Percentiles rank a stretch among this genome's conserved stretches.
Evolutionary conservation across 2,888 invertebrate species (phyloP).

Genomic region (Sussaba pulchella): DNA sequence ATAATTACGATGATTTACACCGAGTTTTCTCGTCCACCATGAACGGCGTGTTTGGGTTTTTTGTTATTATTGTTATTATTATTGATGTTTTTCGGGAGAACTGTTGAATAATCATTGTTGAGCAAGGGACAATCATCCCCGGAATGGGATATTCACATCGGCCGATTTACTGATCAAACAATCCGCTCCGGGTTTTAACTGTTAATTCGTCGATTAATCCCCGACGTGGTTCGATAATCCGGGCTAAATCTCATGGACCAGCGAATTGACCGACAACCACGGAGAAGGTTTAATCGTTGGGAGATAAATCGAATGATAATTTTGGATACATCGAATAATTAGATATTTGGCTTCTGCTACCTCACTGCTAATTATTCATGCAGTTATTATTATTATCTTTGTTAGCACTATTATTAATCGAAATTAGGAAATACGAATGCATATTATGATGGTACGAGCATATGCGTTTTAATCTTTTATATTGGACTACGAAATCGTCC

Average conservation of each 20-base stretch:
- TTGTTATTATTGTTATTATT: no score
- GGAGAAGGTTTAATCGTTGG: background rate
- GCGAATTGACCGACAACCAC: background rate
- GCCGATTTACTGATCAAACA: conserved; percentile 53
- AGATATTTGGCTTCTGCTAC: no score
- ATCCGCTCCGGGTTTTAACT: conserved; percentile 57
- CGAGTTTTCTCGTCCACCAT: conserved; percentile 44
- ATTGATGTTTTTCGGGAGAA: no score
- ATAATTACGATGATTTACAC: conserved; percentile 77
- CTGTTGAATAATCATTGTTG: conserved; percentile 72
- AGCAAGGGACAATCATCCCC: conserved; percentile 2
- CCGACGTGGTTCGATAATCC: background rate
- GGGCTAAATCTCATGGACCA: background rate
- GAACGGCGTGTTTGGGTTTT: conserved; percentile 63
- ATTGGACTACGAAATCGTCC: no score
- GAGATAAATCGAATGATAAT: no score
- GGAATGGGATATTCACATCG: conserved; percentile 19
- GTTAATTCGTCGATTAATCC: conserved; percentile 48
- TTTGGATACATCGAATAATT: no score
- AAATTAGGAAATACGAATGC: no score
- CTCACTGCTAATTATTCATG: background rate
- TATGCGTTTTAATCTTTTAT: no score
- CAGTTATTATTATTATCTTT: background rate
- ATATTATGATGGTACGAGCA: no score
- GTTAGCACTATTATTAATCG: no score